Conservation (phyloP, 2,113 vertebrate genomes). For the Myotis davidii region DNA sequence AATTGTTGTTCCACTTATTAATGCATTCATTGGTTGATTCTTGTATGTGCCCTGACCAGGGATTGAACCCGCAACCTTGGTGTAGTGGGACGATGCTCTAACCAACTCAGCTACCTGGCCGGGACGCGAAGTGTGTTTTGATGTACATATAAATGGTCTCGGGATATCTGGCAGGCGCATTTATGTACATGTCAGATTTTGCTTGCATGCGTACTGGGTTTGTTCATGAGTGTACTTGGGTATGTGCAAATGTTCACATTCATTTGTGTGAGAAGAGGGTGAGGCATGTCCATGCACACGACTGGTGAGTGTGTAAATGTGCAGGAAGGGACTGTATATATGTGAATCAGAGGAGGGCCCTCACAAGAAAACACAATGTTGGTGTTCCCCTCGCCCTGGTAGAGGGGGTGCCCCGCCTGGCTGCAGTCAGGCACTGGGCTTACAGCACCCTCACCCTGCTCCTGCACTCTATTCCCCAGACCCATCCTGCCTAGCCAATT, state of each 20-base stretch:
- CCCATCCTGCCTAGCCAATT: constrained; percentile 70
- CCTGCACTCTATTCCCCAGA: constrained; percentile 63
- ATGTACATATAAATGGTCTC: neutral
- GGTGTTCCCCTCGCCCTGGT: neutral
- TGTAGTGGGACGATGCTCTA: neutral
- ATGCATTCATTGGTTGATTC: neutral
- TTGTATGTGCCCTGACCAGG: neutral
- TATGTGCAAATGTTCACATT: neutral
- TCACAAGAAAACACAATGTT: neutral
- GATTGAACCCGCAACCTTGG: neutral
- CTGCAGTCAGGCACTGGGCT: constrained; percentile 10
- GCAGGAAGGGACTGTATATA: neutral
- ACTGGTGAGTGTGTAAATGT: neutral
- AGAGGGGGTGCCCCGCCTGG: neutral
- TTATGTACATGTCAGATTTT: neutral
- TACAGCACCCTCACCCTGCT: neutral
- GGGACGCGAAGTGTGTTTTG: neutral
- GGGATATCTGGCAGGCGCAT: neutral
- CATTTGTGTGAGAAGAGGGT: neutral
- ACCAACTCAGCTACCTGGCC: neutral
- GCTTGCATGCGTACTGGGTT: neutral
- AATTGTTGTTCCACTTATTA: neutral
- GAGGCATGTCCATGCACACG: neutral
- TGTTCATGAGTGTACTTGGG: neutral
- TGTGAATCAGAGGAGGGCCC: neutral